Base-by-base conservation (phyloP, 2,888 invertebrate genomes). In the Agrypnus murinus region DNA sequence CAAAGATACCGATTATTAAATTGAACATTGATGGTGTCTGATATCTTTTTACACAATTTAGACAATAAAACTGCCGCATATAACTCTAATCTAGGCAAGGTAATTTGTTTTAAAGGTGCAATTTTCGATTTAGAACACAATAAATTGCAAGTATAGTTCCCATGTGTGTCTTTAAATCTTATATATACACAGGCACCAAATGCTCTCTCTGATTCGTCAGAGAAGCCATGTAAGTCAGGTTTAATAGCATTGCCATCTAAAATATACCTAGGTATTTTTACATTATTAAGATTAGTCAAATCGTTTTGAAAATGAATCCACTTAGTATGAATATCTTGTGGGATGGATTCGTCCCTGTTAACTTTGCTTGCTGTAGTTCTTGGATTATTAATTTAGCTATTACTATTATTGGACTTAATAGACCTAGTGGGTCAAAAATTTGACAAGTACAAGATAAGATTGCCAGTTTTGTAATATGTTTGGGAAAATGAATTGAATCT, bases 341-440 rank as follows among this genome's bases (percentile, higher is more conserved):
- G 62, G 38, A 74, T 45, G 25, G 64, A 34, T 36, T 75, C 71
- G 46, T 77, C 76, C 74, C 75, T 77, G 2, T 45, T 14, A 31
- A 74, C 9, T 55, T 75, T 69, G n/a, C 66, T 7, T 50, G 25
- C 50, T 31, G 31, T 10, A 77, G 59, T n/a, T 69, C 10, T 63
- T 75, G 74, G 6, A 77, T 68, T 19, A 78, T 34, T 19, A 78
- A 74, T 63, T 79, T 79, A 15, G 78, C 77, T 3, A 59, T 50
- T 7, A 77, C 69, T 8, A 71, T 70, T 43, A 77, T 68, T 1
- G 78, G n/a, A n/a, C n/a, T n/a, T n/a, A n/a, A n/a, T n/a, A n/a
- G n/a, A n/a, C n/a, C n/a, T n/a, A n/a, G n/a, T 4, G 78, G 75
- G 59, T 80, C 78, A 57, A 72, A 79, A 6, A 78, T 71, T 58